Conservation (phyloP, 2,888 invertebrate genomes). For the Carabus problematicus region DNA sequence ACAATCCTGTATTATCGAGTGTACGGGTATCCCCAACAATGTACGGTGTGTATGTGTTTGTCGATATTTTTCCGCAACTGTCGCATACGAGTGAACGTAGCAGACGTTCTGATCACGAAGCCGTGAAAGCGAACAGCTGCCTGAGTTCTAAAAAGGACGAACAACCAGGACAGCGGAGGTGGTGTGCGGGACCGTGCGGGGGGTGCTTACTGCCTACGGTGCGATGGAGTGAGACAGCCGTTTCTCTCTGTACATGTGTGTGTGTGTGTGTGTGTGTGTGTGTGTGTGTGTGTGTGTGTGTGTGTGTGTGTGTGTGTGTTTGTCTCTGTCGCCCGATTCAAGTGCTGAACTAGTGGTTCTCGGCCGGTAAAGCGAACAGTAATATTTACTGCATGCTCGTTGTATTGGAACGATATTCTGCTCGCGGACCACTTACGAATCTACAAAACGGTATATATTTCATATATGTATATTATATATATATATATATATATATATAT, state of each 20-base stretch:
- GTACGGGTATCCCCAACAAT: not conserved
- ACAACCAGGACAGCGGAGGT: not conserved
- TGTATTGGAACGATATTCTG: too few species aligned
- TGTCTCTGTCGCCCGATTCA: not conserved
- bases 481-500: too few species aligned
- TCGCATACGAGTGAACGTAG: constrained; percentile 12
- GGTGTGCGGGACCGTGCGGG: not conserved
- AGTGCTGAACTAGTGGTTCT: too few species aligned
- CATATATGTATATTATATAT: too few species aligned
- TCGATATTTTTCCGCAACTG: constrained; percentile 11
- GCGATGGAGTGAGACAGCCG: not conserved
- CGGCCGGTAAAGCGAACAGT: too few species aligned
- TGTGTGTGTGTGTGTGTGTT: not conserved
- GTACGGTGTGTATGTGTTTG: too few species aligned
- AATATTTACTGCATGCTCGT: too few species aligned
- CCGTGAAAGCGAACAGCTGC: constrained; percentile 40
- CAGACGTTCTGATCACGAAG: constrained; percentile 22
- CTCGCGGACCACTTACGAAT: too few species aligned
- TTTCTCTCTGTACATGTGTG: not conserved
- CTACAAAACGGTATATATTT: too few species aligned
- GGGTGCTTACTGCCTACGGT: not conserved
- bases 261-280: not conserved
- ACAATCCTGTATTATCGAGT: too few species aligned
- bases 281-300: not conserved
- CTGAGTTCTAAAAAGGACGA: constrained; percentile 29